Conservation (phyloP, 2,797 vertebrate species). For the Microctenopoma lineatum region DNA sequence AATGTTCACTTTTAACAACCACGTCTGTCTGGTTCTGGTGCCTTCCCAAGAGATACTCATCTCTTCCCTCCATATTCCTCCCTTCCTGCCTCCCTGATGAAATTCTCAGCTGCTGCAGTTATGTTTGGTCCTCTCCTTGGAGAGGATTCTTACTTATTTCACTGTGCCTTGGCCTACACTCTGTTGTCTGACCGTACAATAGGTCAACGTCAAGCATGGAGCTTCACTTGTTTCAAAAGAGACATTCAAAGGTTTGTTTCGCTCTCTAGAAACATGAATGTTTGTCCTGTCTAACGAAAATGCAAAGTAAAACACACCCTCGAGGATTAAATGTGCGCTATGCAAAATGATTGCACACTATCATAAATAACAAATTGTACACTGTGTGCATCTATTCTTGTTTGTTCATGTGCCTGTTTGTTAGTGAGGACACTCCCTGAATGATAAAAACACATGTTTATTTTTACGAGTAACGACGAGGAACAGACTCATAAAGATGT, state of each 20-base stretch:
- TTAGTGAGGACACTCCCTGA: slow-evolving; percentile 2
- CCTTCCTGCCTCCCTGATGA: slow-evolving; percentile 7
- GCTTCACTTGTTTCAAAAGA: slow-evolving; percentile 3
- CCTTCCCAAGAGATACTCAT: background rate
- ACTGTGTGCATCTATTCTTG: background rate
- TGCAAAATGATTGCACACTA: slow-evolving; percentile 36
- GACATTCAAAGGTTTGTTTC: background rate
- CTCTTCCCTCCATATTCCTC: background rate
- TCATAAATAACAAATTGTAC: slow-evolving; percentile 11
- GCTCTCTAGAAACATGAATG: background rate
- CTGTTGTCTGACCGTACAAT: slow-evolving; percentile 4
- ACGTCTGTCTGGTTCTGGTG: slow-evolving; percentile 15
- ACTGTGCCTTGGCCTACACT: slow-evolving; percentile 23
- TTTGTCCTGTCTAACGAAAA: slow-evolving; percentile 25
- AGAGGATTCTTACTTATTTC: slow-evolving; percentile 40
- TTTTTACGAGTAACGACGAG: too few species aligned
- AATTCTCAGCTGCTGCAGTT: slow-evolving; percentile 63
- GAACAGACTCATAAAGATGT: too few species aligned
- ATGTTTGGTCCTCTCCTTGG: slow-evolving; percentile 29
- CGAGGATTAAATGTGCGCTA: slow-evolving; percentile 12
- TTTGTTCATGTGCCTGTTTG: background rate
- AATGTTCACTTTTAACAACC: background rate
- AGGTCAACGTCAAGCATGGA: background rate
- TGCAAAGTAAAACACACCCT: slow-evolving; percentile 34
- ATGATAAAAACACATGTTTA: background rate